Conservation (phyloP, 2,888 invertebrate species). For the Gonocerus acuteangulatus region DNA sequence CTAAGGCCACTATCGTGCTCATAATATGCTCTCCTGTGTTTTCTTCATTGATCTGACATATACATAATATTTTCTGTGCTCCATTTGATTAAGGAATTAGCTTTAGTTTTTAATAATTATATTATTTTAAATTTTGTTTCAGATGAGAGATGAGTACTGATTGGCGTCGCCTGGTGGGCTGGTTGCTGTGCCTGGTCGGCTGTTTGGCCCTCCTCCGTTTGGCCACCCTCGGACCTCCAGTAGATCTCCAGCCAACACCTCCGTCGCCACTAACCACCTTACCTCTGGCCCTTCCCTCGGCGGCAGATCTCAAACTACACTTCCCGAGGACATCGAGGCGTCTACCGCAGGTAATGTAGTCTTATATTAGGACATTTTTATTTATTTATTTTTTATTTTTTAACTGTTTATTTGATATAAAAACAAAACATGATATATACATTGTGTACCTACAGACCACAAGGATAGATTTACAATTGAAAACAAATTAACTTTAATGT, state of each 20-base stretch:
- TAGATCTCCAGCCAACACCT: constrained; percentile 16
- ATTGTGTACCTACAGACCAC: no score
- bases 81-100: no score
- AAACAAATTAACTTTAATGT: no score
- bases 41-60: no score
- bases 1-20: no score
- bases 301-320: constrained; percentile 45
- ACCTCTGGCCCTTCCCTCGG: constrained; percentile 29
- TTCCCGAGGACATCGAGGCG: constrained; percentile 57
- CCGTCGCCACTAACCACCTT: constrained; percentile 22
- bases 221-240: constrained; percentile 17
- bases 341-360: constrained; percentile 51
- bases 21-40: no score
- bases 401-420: neutral
- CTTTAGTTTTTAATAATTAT: no score
- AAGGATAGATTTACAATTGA: no score
- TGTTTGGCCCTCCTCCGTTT: constrained; percentile 20
- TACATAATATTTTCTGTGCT: no score
- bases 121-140: neutral
- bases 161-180: constrained; percentile 15
- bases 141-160: constrained; percentile 20
- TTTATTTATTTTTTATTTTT: no score
- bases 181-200: constrained; percentile 6
- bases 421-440: no score
- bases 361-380: no score